phyloP scores from a whole-genome alignment of 1,140 invertebrate genomes.

The Oryzaephilus surinamensis region DNA sequence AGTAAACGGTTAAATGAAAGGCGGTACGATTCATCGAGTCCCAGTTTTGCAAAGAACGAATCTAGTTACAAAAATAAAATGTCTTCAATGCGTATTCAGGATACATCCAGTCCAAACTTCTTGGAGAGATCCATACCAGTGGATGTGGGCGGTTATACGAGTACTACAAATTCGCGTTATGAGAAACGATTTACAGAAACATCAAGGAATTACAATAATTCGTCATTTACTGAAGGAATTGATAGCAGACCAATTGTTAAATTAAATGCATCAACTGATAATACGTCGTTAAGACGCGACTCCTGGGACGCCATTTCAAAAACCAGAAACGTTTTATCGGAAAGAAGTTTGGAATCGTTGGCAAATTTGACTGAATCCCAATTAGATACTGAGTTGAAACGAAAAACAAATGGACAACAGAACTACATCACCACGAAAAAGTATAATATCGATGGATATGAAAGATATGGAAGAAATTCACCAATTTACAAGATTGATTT shows the following conservation, averaged over 20 bases:
- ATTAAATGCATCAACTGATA: conserved; percentile 53
- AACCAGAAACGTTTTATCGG: conserved; percentile 59
- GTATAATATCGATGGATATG: conserved; percentile 19
- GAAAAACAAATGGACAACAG: conserved; percentile 24
- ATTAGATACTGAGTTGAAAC: conserved; percentile 38
- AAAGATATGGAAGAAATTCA: conserved; percentile 19
- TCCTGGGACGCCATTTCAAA: conserved; percentile 75
- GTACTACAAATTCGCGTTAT: conserved; percentile 15
- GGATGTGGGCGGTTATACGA: conserved; percentile 16
- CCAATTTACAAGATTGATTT: conserved; percentile 10
- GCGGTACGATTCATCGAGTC: conserved; percentile 24
- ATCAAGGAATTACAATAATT: conserved; percentile 31
- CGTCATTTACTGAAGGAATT: conserved; percentile 41
- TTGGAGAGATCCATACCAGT: conserved; percentile 22
- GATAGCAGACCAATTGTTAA: conserved; percentile 59
- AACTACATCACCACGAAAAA: conserved; percentile 27
- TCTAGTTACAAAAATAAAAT: conserved; percentile 26
- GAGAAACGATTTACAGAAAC: conserved; percentile 32
- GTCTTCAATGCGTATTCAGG: conserved; percentile 23
- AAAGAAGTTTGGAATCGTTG: conserved; percentile 53
- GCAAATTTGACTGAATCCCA: conserved; percentile 51
- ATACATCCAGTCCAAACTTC: conserved; percentile 25
- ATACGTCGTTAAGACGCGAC: conserved; percentile 51
- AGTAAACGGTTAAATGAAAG: conserved; percentile 28
- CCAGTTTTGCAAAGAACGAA: conserved; percentile 27